Evolutionary conservation across 2,113 vertebrate species (phyloP), one percentile per base, ranked within the genome.

Genomic region (Lynx canadensis): DNA sequence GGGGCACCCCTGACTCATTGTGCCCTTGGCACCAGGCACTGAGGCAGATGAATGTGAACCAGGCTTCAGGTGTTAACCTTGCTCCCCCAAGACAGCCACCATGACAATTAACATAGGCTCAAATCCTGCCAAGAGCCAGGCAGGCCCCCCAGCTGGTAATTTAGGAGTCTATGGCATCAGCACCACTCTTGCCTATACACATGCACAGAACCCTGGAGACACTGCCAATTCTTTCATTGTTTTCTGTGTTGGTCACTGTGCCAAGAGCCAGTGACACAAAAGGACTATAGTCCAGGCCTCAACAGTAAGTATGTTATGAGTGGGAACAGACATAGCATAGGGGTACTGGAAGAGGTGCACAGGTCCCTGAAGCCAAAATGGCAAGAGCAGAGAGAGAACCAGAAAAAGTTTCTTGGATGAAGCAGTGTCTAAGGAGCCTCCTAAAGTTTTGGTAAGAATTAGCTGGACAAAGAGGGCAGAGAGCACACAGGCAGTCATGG

Each of bases 171-270:
- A 7, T 8, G 6, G 41, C 63, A 7, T 21, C 79, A 55, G 21
- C 68, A 31, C n/a, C 18, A 21, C 52, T 69, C 48, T 15, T 2
- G 29, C 38, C 74, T 15, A 2, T 7, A 38, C 48, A 23, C 33
- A 10, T 0, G 2, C 48, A 15, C 48, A 36, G 48, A 36, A 41
- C 25, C 48, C 13, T 0, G 1, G 33, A 13, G 36, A 16, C 33
- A 13, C 36, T 25, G 38, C 92, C 65, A 4, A 3, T 38, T 23
- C 63, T n/a, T 36, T 63, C 63, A 1, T 18, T 73, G 38, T 52
- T 36, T 15, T 18, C 31, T 14, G 36, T 4, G 12, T 13, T n/a
- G 21, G 73, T 33, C 55, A 4, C 31, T 19, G 52, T 41, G 36
- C 81, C 8, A 33, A 48, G 33, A 27, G 33, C 33, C 57, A 27